Conservation (phyloP, 2,888 invertebrate genomes). For the Epiblema foenella region DNA sequence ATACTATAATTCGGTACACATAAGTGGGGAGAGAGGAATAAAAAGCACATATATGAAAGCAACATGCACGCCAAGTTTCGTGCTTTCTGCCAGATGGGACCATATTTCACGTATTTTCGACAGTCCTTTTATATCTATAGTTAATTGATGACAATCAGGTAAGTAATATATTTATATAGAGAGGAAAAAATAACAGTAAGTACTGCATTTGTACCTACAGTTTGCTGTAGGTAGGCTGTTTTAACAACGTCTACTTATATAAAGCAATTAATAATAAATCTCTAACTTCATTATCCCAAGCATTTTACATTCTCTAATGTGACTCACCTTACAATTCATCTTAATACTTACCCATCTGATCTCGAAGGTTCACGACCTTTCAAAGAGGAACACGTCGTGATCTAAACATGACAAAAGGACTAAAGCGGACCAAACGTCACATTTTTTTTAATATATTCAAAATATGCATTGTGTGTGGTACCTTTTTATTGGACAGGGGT, state of each 20-base stretch:
- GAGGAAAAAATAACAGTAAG: not conserved
- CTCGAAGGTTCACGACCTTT: constrained; percentile 63
- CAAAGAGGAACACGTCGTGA: constrained; percentile 57
- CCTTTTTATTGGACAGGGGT: constrained; percentile 60
- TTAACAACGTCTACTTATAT: not conserved
- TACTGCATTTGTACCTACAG: too few relatives aligned
- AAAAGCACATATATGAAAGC: too few relatives aligned
- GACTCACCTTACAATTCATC: constrained; percentile 64
- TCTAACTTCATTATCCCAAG: constrained; percentile 7
- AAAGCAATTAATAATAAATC: constrained; percentile 23
- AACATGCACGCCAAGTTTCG: too few relatives aligned
- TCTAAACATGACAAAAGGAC: constrained; percentile 58
- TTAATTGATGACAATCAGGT: too few relatives aligned
- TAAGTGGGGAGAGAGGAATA: too few relatives aligned
- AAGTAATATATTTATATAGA: not conserved
- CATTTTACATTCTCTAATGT: constrained; percentile 56
- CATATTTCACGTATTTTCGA: too few relatives aligned
- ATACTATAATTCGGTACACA: too few relatives aligned
- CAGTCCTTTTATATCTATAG: too few relatives aligned
- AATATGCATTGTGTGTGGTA: constrained; percentile 78
- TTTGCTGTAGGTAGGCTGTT: not conserved
- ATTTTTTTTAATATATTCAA: constrained; percentile 81
- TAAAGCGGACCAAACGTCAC: constrained; percentile 57
- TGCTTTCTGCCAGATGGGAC: too few relatives aligned
- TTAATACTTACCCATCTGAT: constrained; percentile 59